Base-by-base conservation (phyloP, 2,797 vertebrate genomes). In the Malurus splendens region DNA sequence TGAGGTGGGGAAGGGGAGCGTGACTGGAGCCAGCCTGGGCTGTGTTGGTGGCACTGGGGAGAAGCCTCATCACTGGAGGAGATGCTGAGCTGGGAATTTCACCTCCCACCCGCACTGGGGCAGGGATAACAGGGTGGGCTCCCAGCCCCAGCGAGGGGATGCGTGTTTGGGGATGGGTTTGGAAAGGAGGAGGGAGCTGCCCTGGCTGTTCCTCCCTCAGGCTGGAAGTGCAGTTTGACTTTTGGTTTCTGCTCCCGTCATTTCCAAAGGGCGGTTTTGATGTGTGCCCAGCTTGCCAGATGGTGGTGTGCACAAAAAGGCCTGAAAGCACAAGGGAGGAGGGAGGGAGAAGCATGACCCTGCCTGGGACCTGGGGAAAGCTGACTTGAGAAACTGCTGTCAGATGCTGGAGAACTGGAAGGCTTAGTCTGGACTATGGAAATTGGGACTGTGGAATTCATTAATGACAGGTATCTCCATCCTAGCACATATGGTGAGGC, bases 31-130 rank as follows among this genome's bases (percentile, higher is more conserved):
- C 68, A 47, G 65, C 57, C 42, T 56, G 65, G 33, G 27, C 51
- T 76, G 59, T 0, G 1, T 36, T 48, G 30, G 74, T 1, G 3
- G 60, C 33, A 28, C 59, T 0, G 0, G 30, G 44, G 39, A 50
- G 64, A 42, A 71, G 23, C 2, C 1, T 74, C 1, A 0, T 33
- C 27, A 0, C 36, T 2, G 3, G 14, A 22, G 1, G 14, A 70
- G 54, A 8, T 38, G 32, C 85, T 52, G 79, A 57, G 51, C 47
- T 2, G 22, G 77, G 81, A 36, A 51, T 88, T 81, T 24, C 0
- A 3, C 23, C 33, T 90, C 61, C 45, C 33, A 44, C 45, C 42
- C 51, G 24, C 32, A 5, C 56, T 20, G n/a, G 72, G 70, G 36
- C 45, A 62, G 61, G 45, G 54, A 28, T 52, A 4, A 44, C 16